Percentiles rank a stretch among this genome's conserved stretches.
These are phyloP conservation scores for Ophion obscuratus DNA, from an alignment of 2,888 invertebrate species.

Conservation along the genomic window DNA sequence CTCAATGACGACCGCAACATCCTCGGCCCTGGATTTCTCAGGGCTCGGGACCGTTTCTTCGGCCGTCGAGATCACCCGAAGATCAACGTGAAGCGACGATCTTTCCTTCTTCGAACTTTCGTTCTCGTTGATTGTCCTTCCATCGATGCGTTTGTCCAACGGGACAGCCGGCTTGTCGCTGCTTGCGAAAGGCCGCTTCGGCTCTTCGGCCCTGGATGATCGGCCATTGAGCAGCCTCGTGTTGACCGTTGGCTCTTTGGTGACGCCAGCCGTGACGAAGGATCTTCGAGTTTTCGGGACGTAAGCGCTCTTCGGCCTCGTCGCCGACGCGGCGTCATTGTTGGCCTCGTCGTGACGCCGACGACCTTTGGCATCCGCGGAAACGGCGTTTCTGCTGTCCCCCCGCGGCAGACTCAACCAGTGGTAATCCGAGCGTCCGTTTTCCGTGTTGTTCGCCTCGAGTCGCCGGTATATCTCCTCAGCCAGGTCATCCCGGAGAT, in stretches of 20 bases:
- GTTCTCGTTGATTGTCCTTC: background rate
- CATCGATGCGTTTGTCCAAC: background rate
- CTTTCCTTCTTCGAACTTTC: constrained; percentile 50
- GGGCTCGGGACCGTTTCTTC: background rate
- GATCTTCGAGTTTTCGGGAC: constrained; percentile 69
- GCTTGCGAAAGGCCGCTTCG: background rate
- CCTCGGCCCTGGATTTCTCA: constrained; percentile 12
- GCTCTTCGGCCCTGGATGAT: constrained; percentile 62
- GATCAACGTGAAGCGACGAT: constrained; percentile 76
- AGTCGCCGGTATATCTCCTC: constrained; percentile 79
- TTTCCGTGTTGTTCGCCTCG: constrained; percentile 69
- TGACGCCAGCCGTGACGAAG: constrained; percentile 59
- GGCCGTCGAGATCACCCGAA: constrained; percentile 71
- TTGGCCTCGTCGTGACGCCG: constrained; percentile 42
- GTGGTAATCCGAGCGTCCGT: constrained; percentile 74
- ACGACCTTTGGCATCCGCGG: constrained; percentile 66
- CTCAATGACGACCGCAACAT: background rate
- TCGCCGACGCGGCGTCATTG: constrained; percentile 40
- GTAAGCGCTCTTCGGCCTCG: constrained; percentile 71
- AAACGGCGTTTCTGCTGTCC: constrained; percentile 69
- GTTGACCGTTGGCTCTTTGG: constrained; percentile 57
- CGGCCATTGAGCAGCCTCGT: constrained; percentile 45
- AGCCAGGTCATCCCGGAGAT: constrained; percentile 85
- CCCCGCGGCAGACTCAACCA: constrained; percentile 76
- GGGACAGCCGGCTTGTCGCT: background rate